A percentile compares a stretch with the other conserved stretches of the same genome.
Conservation (phyloP, 2,888 invertebrate species). For the Caenorhabditis japonica region DNA sequence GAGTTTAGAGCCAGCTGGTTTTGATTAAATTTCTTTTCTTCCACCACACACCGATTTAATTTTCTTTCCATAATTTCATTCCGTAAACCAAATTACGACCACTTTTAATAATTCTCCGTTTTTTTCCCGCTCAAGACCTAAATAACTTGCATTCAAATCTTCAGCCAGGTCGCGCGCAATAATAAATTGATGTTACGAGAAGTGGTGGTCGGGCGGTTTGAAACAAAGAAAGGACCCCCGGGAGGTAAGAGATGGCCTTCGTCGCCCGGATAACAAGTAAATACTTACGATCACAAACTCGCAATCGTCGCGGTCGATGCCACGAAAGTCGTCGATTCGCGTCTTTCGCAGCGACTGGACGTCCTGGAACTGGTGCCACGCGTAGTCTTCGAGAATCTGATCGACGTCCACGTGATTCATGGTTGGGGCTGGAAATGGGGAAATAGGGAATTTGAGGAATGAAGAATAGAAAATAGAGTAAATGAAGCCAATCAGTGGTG, state of each 20-base stretch:
- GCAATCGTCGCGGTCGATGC: slow-evolving; percentile 74
- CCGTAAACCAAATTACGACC: background rate
- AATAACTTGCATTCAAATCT: slow-evolving; percentile 20
- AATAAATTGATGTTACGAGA: slow-evolving; percentile 24
- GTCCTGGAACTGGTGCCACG: slow-evolving; percentile 75
- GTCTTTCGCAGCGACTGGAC: slow-evolving; percentile 70
- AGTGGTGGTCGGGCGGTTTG: no score
- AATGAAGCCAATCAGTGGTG: slow-evolving; percentile 39
- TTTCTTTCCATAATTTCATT: no score
- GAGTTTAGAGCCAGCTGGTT: slow-evolving; percentile 23
- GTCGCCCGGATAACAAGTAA: no score
- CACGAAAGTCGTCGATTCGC: slow-evolving; percentile 71
- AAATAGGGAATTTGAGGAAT: slow-evolving; percentile 12
- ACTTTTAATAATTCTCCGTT: background rate
- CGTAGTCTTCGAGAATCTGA: slow-evolving; percentile 75
- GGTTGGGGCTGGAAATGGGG: slow-evolving; percentile 5
- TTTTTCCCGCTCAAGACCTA: no score
- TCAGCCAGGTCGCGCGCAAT: slow-evolving; percentile 31
- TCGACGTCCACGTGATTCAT: slow-evolving; percentile 76
- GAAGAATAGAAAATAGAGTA: slow-evolving; percentile 1
- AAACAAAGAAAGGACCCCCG: slow-evolving; percentile 21
- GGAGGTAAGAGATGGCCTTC: slow-evolving; percentile 27
- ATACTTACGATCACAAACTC: slow-evolving; percentile 74
- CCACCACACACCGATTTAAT: background rate
- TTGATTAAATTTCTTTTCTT: slow-evolving; percentile 12